Evolutionary conservation across 2,113 vertebrate genomes (phyloP).

Genomic region (Cavia porcellus): DNA sequence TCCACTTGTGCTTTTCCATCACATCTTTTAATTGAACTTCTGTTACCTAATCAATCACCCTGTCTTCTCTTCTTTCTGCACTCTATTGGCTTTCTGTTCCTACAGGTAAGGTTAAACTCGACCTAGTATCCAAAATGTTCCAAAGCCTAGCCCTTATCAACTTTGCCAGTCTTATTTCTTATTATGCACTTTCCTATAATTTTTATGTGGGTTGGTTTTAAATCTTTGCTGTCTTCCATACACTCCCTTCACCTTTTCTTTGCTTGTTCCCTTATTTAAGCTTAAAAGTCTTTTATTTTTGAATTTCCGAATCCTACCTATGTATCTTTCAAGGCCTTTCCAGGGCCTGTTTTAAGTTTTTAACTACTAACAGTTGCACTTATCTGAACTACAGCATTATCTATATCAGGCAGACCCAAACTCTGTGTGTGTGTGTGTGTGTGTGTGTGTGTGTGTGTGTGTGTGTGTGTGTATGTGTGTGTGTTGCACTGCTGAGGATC

Average conservation of each 20-base stretch:
- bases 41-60: not conserved
- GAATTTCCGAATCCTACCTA: constrained; percentile 33
- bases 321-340: not conserved
- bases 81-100: not conserved
- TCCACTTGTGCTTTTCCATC: not conserved
- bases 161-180: not conserved
- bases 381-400: not conserved
- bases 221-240: not conserved
- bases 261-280: not conserved
- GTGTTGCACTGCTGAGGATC: not conserved
- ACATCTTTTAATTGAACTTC: not conserved
- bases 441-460: not conserved
- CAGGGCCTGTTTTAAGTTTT: constrained; percentile 28
- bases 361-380: not conserved
- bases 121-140: not conserved
- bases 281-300: not conserved
- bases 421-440: not conserved
- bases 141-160: not conserved
- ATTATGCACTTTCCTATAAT: not conserved
- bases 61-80: not conserved
- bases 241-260: not conserved
- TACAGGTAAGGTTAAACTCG: not conserved
- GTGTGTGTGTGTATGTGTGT: not conserved
- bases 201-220: not conserved
- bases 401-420: not conserved